Evolutionary conservation across 2,113 vertebrate genomes (phyloP).

Genomic region (Oriolus oriolus): DNA sequence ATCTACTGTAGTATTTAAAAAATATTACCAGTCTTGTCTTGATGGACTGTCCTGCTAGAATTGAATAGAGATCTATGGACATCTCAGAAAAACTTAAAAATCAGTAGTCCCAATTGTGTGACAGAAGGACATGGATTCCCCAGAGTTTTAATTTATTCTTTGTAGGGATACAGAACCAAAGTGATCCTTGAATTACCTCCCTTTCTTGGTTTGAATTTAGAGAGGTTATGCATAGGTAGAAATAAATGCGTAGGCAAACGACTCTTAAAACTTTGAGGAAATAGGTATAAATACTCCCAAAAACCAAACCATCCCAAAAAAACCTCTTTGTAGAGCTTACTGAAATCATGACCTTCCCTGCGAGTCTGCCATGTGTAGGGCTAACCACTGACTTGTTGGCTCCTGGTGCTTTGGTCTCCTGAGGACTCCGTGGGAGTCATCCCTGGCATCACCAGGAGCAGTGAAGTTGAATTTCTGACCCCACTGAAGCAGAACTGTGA

Average conservation of each 20-base stretch:
- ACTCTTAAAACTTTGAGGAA: neutral
- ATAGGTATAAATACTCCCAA: neutral
- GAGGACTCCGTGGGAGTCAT: neutral
- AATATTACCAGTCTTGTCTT: neutral
- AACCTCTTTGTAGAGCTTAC: accelerated
- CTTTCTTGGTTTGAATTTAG: neutral
- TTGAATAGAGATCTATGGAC: neutral
- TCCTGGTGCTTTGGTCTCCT: neutral
- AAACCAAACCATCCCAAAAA: neutral
- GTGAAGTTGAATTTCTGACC: neutral
- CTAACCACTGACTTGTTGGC: neutral
- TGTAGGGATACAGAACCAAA: neutral
- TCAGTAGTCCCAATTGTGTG: neutral
- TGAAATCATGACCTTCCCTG: neutral
- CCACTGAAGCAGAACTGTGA: neutral
- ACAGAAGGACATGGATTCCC: neutral
- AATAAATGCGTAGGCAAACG: neutral
- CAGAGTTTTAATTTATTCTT: neutral
- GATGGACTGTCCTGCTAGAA: neutral
- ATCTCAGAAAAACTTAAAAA: neutral
- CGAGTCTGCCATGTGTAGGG: neutral
- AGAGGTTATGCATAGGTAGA: neutral
- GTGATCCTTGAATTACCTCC: neutral
- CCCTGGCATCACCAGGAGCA: neutral
- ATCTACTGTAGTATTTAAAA: neutral